phyloP scores from a whole-genome alignment of 2,113 vertebrate species.

The Corythaeola cristata region DNA sequence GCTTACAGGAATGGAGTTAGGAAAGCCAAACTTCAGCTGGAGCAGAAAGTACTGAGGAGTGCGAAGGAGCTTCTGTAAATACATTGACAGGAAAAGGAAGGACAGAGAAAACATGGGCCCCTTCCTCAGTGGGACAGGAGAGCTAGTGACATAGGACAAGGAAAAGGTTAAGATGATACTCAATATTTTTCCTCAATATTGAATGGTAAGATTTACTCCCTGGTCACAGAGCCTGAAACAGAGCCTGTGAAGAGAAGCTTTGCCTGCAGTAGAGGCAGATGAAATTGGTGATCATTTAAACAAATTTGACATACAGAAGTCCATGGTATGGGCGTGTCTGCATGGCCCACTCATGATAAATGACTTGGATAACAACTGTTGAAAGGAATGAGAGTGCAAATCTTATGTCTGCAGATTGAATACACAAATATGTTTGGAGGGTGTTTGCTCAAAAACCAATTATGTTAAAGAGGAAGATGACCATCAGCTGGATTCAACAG shows the following conservation, averaged over 20 bases:
- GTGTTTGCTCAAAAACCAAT: neutral
- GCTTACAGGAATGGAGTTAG: neutral
- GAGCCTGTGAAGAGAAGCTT: neutral
- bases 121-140: neutral
- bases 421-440: neutral
- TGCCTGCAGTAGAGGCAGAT: neutral
- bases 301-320: neutral
- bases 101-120: neutral
- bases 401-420: neutral
- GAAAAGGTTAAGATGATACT: neutral
- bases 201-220: neutral
- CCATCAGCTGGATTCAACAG: neutral
- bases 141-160: neutral
- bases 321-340: too few relatives aligned
- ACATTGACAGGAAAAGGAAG: neutral
- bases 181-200: neutral
- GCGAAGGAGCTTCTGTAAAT: neutral
- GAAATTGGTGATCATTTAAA: neutral
- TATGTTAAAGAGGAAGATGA: neutral
- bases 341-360: neutral
- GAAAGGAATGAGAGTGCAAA: neutral
- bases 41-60: neutral
- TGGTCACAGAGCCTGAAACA: neutral
- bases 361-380: neutral
- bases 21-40: neutral